Percentiles rank a stretch among this genome's conserved stretches.
These are phyloP conservation scores for Pinctada fucata DNA, from an alignment of 2,888 invertebrate genomes.

Conservation along the genomic window DNA sequence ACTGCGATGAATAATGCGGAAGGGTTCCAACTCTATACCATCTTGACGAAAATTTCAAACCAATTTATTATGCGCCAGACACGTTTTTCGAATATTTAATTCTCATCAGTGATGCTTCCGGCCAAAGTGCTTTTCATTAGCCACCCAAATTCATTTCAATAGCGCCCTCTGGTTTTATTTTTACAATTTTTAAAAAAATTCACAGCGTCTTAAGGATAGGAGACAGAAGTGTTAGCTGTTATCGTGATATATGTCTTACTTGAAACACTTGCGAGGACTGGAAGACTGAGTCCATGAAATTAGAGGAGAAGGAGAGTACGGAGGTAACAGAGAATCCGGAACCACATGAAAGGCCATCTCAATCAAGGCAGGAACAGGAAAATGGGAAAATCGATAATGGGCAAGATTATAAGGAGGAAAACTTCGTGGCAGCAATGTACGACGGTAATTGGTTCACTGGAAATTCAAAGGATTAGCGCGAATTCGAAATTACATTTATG, in stretches of 20 bases:
- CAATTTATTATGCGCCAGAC: too few relatives aligned
- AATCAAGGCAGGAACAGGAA: not conserved
- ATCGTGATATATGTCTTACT: not conserved
- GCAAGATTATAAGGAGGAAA: not conserved
- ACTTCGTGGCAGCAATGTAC: not conserved
- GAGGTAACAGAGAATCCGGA: conserved; percentile 3
- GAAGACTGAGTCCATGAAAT: not conserved
- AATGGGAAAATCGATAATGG: not conserved
- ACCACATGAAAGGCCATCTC: not conserved
- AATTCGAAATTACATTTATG: conserved; percentile 1
- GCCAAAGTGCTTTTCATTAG: too few relatives aligned
- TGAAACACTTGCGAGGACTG: not conserved
- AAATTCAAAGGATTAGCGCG: not conserved
- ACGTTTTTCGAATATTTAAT: too few relatives aligned
- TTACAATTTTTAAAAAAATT: not conserved
- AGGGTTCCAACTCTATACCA: too few relatives aligned
- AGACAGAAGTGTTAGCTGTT: not conserved
- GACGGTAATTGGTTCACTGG: not conserved
- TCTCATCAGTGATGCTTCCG: too few relatives aligned
- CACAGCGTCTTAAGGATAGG: not conserved
- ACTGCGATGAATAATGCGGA: not conserved
- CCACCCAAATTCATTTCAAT: too few relatives aligned
- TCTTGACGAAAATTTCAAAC: too few relatives aligned
- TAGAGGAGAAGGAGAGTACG: not conserved
- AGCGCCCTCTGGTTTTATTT: too few relatives aligned